phyloP scores from a whole-genome alignment of 1,140 invertebrate genomes.

The Nasonia giraulti region DNA sequence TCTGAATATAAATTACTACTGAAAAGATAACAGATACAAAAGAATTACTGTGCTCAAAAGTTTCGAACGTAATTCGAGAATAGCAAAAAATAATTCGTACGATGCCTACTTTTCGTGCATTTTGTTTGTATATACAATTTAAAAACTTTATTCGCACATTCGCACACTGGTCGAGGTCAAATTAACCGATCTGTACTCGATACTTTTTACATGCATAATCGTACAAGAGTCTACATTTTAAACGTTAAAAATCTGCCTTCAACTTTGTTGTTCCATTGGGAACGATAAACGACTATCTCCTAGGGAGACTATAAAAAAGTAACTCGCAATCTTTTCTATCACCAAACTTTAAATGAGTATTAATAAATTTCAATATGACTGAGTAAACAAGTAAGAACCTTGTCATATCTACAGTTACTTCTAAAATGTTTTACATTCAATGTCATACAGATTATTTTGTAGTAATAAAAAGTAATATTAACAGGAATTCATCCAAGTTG shows the following conservation, averaged over 20 bases:
- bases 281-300: slow-evolving; percentile 12
- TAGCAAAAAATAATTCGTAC: slow-evolving; percentile 36
- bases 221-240: neutral
- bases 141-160: slow-evolving; percentile 39
- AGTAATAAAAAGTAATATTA: slow-evolving; percentile 35
- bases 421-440: slow-evolving; percentile 36
- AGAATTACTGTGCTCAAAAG: neutral
- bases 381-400: slow-evolving; percentile 47
- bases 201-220: slow-evolving; percentile 34
- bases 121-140: slow-evolving; percentile 43
- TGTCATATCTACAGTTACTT: slow-evolving; percentile 41
- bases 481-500: slow-evolving; percentile 48
- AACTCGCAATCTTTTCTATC: slow-evolving; percentile 26
- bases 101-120: slow-evolving; percentile 12
- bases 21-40: slow-evolving; percentile 28
- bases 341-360: slow-evolving; percentile 49
- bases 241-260: slow-evolving; percentile 1
- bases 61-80: slow-evolving; percentile 18
- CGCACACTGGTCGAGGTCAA: slow-evolving; percentile 39
- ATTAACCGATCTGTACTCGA: slow-evolving; percentile 17
- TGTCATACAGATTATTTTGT: slow-evolving; percentile 5
- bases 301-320: slow-evolving; percentile 15
- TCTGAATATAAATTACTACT: slow-evolving; percentile 49
- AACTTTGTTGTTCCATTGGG: neutral
- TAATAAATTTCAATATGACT: slow-evolving; percentile 26